Evolutionary conservation across 2,888 invertebrate genomes (phyloP), one percentile per base, ranked within the genome.

Genomic region (Graphium colonna): DNA sequence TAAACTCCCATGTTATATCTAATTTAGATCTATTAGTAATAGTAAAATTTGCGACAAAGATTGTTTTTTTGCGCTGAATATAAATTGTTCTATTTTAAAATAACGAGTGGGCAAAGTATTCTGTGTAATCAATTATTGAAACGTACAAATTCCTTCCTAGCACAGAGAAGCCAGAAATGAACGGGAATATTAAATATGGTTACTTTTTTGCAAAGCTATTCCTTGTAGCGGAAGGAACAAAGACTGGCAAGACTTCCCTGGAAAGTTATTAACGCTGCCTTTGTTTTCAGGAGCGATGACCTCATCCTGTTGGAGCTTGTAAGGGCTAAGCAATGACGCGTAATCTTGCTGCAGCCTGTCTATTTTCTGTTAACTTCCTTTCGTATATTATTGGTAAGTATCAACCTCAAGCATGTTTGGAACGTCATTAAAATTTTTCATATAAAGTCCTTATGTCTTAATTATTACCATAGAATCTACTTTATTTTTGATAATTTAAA

Each of bases 291-390:
- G 79, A 74, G 74, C 78, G 70, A 79, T 82, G 84, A 79, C 75
- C 79, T 65, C 67, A 56, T 66, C 60, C 65, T 66, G 56, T 51
- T 60, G 59, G 63, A 64, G 64, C 60, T 61, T 64, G 67, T 65
- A 63, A 67, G 52, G 60, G 55, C 53, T 64, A 63, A 75, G 75
- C 67, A 69, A 89, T 88, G 88, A 80, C 79, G 71, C 78, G 79
- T 51, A 68, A 63, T 68, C 59, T 51, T 55, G 66, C 76, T 58
- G 75, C 79, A 61, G 76, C 79, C 66, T 83, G 76, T 77, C 75
- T 89, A 63, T 84, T 89, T 71, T 84, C 84, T 62, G 82, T 81
- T 68, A 81, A 88, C 78, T 88, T 89, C 74, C 79, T 89, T 65
- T 83, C 83, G 56, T 85, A 77, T 67, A 79, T 89, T 75, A 81